Conservation (phyloP, 2,888 invertebrate genomes). For the Drosophila engyochracea region DNA sequence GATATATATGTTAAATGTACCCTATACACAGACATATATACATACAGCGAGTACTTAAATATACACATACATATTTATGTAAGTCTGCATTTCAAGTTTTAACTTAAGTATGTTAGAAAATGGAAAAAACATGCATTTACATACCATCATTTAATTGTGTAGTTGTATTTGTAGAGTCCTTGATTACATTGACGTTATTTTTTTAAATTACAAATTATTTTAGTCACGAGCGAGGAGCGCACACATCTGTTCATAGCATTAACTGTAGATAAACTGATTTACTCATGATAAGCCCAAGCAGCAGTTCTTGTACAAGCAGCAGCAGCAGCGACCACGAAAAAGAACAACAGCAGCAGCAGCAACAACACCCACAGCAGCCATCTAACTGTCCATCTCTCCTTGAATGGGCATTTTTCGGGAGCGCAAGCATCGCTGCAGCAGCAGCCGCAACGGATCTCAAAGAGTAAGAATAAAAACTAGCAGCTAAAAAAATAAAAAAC, state of each 20-base stretch:
- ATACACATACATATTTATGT: not conserved
- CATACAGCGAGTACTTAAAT: not conserved
- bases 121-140: not conserved
- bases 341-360: slow-evolving; percentile 30
- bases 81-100: not conserved
- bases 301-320: slow-evolving; percentile 65
- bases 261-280: slow-evolving; percentile 73
- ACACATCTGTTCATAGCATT: slow-evolving; percentile 61
- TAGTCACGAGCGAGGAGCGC: slow-evolving; percentile 16
- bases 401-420: slow-evolving; percentile 42
- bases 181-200: slow-evolving; percentile 14
- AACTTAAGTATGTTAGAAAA: not conserved
- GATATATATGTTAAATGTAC: not conserved
- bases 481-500: slow-evolving; percentile 1
- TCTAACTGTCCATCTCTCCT: slow-evolving; percentile 74
- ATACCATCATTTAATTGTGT: slow-evolving; percentile 7
- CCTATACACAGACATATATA: not conserved
- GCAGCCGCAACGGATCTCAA: slow-evolving; percentile 48
- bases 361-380: slow-evolving; percentile 47
- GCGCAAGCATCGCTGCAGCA: slow-evolving; percentile 37
- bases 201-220: slow-evolving; percentile 24
- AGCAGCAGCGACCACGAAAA: slow-evolving; percentile 38
- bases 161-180: slow-evolving; percentile 5
- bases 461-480: slow-evolving; percentile 47
- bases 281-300: slow-evolving; percentile 68